Base-by-base conservation (phyloP, 2,797 vertebrate genomes). In the Helostoma temminkii region DNA sequence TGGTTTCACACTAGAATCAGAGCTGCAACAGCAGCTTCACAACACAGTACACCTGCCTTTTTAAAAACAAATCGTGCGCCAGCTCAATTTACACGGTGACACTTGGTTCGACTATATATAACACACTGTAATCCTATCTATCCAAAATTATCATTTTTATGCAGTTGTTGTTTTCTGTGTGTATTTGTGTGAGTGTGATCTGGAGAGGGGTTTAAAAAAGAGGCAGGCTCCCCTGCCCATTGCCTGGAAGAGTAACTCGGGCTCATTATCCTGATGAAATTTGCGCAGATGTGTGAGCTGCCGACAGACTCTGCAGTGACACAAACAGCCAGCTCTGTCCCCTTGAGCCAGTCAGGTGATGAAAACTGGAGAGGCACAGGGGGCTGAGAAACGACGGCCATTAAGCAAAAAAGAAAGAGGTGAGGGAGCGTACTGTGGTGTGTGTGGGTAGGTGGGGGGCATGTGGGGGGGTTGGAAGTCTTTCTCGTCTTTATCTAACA, bases 191-290 rank as follows among this genome's bases (percentile, higher is more conserved):
- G 54, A 25, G 67, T 6, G 24, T 42, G 69, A 70, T 72, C 66
- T 42, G 45, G 45, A 53, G 57, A 56, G 43, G 52, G 42, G 75
- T 25, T 76, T 74, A 69, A 37, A 71, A 82, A 60, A 69, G 77
- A 76, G 56, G 72, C 71, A 67, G 74, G 66, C 82, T 84, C 72
- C 77, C 81, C 71, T 83, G 76, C 81, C 82, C 69, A 72, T 86
- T 62, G 81, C 83, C 87, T 83, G 86, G 76, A 82, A 89, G 83
- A 89, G 77, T 70, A 81, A 83, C 86, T 78, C 15, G 42, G 85
- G 87, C 91, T 94, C 91, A 93, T 94, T 94, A 93, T 93, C 92
- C 90, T 88, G 92, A 94, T 93, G 90, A 92, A 92, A 93, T 91
- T 90, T 91, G 86, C 70, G 83, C 92, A 93, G 93, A 94, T 91